A percentile compares a stretch with the other conserved stretches of the same genome.
Evolutionary conservation across 1,140 invertebrate species (phyloP).

Genomic region (Solen grandis): DNA sequence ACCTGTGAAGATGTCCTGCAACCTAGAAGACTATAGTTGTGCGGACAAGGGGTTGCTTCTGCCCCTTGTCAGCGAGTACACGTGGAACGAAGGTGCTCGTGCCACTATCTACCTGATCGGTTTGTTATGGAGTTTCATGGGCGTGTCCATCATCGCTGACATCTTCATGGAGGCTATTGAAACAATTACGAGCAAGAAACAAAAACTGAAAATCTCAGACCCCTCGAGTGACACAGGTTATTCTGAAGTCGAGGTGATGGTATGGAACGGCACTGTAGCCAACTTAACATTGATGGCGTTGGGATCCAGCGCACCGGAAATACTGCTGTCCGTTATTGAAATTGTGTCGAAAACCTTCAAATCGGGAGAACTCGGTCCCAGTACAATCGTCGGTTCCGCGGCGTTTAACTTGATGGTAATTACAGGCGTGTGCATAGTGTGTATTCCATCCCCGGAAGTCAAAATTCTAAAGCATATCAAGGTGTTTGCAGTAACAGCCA

Average conservation of each 20-base stretch:
- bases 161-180: slow-evolving; percentile 86
- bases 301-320: slow-evolving; percentile 86
- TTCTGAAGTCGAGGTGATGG: slow-evolving; percentile 70
- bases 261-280: slow-evolving; percentile 87
- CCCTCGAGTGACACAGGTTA: slow-evolving; percentile 63
- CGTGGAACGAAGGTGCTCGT: slow-evolving; percentile 81
- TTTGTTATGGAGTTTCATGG: slow-evolving; percentile 83
- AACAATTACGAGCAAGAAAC: slow-evolving; percentile 85
- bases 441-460: slow-evolving; percentile 82
- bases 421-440: slow-evolving; percentile 84
- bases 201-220: slow-evolving; percentile 80
- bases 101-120: slow-evolving; percentile 83
- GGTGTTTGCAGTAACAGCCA: slow-evolving; percentile 84
- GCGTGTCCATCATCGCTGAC: slow-evolving; percentile 84
- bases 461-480: slow-evolving; percentile 83
- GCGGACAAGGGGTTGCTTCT: slow-evolving; percentile 81
- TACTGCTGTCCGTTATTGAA: slow-evolving; percentile 85
- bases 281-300: slow-evolving; percentile 87
- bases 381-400: slow-evolving; percentile 87
- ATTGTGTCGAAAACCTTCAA: slow-evolving; percentile 83
- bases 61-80: slow-evolving; percentile 83
- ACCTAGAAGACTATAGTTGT: slow-evolving; percentile 78
- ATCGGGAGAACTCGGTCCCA: slow-evolving; percentile 84
- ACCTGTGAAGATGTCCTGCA: too few species aligned
- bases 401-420: slow-evolving; percentile 86